Evolutionary conservation across 2,888 invertebrate species (phyloP), one percentile per base, ranked within the genome.

Genomic region (Epistrophe grossulariae): DNA sequence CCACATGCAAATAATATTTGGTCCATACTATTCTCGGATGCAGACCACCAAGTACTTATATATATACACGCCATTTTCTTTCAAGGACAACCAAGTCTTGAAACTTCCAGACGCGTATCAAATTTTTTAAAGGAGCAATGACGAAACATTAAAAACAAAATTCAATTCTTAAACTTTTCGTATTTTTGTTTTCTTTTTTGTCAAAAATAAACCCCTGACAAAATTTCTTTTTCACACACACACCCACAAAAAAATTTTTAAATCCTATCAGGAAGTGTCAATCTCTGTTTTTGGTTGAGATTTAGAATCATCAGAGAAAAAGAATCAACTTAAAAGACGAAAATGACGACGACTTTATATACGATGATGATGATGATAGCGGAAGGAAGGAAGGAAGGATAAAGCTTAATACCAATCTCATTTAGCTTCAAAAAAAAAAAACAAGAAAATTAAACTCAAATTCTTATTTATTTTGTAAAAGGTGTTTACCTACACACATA

Each of bases 351-450:
- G 52, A 57, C 28, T 66, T 52, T 13, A 13, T 24, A 59, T 40
- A 15, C 15, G 43, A 43, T 15, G 43, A 13, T 40, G n/a, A 78
- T 15, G 43, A 59, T 10, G 55, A 64, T 45, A 31, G 45, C 17
- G 31, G 35, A 35, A 10, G 59, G 59, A 55, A 71, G 59, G 77
- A 62, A 70, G 82, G 74, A 84, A 73, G 83, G 73, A 84, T 84
- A 74, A 62, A 66, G 78, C 85, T 84, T 79, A 59, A 85, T 74
- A 71, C 82, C 85, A 85, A 85, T 85, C 85, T 70, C 85, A 82
- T 85, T 85, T 85, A 74, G 78, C 74, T 79, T 82, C 45, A 10
- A 24, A 48, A 40, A 66, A 52, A 40, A 38, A 57, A 35, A 35
- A 24, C 24, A 24, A 24, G 24, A 24, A 24, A 24, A 24, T 24